Evolutionary conservation across 2,797 vertebrate genomes (phyloP).

Genomic region (Cyprinodon diabolis): DNA sequence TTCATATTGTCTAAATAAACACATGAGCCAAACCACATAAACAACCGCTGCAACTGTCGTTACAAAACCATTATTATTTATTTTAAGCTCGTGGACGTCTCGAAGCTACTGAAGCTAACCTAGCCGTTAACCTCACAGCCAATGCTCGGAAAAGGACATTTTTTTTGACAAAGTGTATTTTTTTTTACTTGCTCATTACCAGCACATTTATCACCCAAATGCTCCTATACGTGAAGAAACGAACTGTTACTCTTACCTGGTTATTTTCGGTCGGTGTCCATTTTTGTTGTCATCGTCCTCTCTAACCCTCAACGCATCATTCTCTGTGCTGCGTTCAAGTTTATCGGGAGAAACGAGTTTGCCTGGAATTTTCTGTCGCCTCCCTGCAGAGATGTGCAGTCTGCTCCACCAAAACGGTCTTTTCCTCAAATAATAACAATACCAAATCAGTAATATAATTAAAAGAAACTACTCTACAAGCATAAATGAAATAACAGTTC

Average conservation of each 20-base stretch:
- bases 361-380: constrained; percentile 7
- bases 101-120: constrained; percentile 56
- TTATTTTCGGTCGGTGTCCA: constrained; percentile 51
- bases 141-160: constrained; percentile 16
- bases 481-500: background rate
- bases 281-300: constrained; percentile 60
- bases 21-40: background rate
- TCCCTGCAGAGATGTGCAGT: no score
- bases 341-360: constrained; percentile 18
- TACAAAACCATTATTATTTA: background rate
- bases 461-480: background rate
- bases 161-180: background rate
- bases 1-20: background rate
- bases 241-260: constrained; percentile 30
- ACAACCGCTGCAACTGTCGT: background rate
- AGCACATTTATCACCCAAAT: accelerated
- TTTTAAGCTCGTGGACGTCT: constrained; percentile 39
- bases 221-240: accelerated
- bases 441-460: background rate
- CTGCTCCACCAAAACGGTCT: background rate
- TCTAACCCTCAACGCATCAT: constrained; percentile 43
- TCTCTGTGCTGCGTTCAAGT: constrained; percentile 58
- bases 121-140: constrained; percentile 40
- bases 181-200: background rate
- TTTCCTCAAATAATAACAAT: background rate